Evolutionary conservation across 2,888 invertebrate genomes (phyloP), one percentile per base, ranked within the genome.

Genomic region (Spilosoma lubricipeda): DNA sequence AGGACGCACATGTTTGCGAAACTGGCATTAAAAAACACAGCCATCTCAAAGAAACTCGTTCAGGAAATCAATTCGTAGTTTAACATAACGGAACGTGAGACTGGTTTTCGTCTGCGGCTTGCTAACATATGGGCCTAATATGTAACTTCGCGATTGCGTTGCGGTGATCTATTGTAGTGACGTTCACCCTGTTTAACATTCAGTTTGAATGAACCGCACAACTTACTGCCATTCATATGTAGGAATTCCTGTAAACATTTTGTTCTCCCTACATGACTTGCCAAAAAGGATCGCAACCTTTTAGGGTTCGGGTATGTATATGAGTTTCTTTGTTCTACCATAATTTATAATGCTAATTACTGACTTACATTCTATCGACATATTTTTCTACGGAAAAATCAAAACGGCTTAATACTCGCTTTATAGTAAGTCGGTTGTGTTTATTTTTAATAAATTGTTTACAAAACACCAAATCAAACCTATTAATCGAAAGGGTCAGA

Each of bases 41-140:
- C 84, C 84, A 85, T 88, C 89, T 89, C 91, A 90, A 89, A 91
- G 89, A 88, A 86, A 88, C 89, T 90, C 80, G 84, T 89, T 85
- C 81, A 84, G 86, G 87, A 90, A 92, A 93, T 93, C 92, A 91
- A 93, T 93, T 91, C 88, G 86, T 86, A 90, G 90, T 92, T 92
- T 92, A 92, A 91, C 93, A 92, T 92, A 92, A 88, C 86, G 85
- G 86, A 82, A 86, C 85, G 88, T 88, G 88, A 74, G 74, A 72
- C 87, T 89, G 91, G 86, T 90, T 93, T 93, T 93, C 92, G 90
- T 90, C 90, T 80, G 83, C 79, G 81, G 79, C 73, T 70, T 74
- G 77, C 85, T 89, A 89, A 92, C 91, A 87, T 89, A 92, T 92
- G 91, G 87, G 78, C 86, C 88, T 92, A 91, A 93, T 93, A 90